Percentiles rank a stretch among this genome's conserved stretches.
These are phyloP conservation scores for Poicephalus meyeri DNA, from an alignment of 2,113 vertebrate genomes.

Conservation along the genomic window DNA sequence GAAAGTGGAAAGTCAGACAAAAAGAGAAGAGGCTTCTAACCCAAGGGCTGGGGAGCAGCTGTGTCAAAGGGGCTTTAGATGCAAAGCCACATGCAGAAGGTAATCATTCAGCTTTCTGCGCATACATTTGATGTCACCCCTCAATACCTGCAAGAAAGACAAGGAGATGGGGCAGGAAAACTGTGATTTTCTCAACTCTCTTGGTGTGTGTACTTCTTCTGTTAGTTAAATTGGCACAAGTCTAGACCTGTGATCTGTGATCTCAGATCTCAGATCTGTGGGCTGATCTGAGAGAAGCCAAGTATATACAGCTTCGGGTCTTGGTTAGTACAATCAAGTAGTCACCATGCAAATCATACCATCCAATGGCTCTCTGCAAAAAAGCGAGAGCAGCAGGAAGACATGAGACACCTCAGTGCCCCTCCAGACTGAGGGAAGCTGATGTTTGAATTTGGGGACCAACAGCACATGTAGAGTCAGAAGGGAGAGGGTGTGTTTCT, in stretches of 20 bases:
- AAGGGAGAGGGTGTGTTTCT: background rate
- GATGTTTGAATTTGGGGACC: background rate
- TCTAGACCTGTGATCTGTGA: too few relatives aligned
- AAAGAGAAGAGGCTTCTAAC: background rate
- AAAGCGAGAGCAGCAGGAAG: background rate
- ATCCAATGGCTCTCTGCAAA: background rate
- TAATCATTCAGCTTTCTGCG: background rate
- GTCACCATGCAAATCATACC: background rate
- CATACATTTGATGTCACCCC: background rate
- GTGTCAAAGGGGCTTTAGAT: background rate
- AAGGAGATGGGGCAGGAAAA: background rate
- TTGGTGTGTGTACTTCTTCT: background rate
- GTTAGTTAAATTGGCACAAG: background rate
- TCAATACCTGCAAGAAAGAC: background rate
- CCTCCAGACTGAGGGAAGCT: background rate
- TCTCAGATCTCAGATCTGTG: too few relatives aligned
- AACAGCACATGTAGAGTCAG: background rate
- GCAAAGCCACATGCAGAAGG: background rate
- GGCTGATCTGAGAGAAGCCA: background rate
- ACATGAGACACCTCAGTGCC: background rate
- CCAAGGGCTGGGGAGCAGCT: background rate
- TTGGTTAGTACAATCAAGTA: background rate
- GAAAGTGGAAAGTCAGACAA: background rate
- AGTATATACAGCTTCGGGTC: background rate
- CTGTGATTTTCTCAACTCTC: background rate